Conservation (phyloP, 2,888 invertebrate genomes). For the Clanis bilineata region DNA sequence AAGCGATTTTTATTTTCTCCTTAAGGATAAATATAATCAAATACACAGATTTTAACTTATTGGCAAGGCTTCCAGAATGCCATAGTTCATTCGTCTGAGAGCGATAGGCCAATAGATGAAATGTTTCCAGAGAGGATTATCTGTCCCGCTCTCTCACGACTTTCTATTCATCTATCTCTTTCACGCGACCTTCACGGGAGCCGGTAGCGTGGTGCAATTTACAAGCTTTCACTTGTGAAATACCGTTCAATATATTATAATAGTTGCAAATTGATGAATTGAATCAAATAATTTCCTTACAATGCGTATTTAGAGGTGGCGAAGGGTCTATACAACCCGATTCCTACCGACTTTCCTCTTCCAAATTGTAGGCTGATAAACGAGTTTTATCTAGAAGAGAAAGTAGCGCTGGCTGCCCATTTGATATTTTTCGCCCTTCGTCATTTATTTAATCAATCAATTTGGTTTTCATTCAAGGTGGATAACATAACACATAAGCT, state of each 20-base stretch:
- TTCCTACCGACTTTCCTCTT: too few relatives aligned
- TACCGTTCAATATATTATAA: background rate
- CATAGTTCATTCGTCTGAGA: background rate
- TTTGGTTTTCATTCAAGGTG: background rate
- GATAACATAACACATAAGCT: background rate
- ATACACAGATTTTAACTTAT: too few relatives aligned
- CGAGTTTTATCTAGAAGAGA: too few relatives aligned
- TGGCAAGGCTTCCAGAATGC: background rate
- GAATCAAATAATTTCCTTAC: background rate
- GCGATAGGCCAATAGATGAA: conserved; percentile 2
- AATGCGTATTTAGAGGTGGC: too few relatives aligned
- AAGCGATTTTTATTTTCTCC: too few relatives aligned
- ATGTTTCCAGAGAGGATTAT: conserved; percentile 15
- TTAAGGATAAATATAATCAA: too few relatives aligned
- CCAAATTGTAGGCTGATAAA: too few relatives aligned
- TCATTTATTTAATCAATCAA: background rate
- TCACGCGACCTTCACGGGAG: conserved; percentile 44
- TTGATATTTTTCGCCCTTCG: too few relatives aligned
- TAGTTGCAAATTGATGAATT: background rate
- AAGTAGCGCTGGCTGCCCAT: too few relatives aligned
- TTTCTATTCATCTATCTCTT: conserved; percentile 44
- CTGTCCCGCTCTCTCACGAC: conserved; percentile 40
- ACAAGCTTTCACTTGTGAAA: conserved; percentile 18
- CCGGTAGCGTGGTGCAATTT: conserved; percentile 36
- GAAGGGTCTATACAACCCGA: too few relatives aligned